These are phyloP conservation scores for Sebastolobus altivelis DNA, from an alignment of 2,797 vertebrate species.

Conservation along the genomic window DNA sequence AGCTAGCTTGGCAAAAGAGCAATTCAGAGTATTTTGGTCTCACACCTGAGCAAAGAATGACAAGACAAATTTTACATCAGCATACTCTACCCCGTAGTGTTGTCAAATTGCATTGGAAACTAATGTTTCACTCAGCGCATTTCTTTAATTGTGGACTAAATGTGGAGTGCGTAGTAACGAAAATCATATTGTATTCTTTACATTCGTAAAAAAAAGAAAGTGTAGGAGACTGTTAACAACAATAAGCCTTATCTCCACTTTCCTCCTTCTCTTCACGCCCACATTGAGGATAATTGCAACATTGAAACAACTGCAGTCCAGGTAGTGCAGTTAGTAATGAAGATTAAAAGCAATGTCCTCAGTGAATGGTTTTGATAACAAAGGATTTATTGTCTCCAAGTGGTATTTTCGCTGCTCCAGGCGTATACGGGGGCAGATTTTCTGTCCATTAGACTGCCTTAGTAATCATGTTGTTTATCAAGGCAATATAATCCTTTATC, in stretches of 20 bases:
- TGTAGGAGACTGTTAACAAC: background rate
- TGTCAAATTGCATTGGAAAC: background rate
- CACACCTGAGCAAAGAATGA: conserved; percentile 18
- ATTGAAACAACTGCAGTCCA: background rate
- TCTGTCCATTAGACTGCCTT: conserved; percentile 56
- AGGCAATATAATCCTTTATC: conserved; percentile 62
- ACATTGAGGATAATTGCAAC: conserved; percentile 11
- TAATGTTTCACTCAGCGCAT: conserved; percentile 21
- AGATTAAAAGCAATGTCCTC: conserved; percentile 22
- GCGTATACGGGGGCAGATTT: conserved; percentile 42
- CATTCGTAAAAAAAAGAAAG: background rate
- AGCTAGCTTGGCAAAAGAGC: conserved; percentile 47
- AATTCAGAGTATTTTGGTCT: conserved; percentile 35
- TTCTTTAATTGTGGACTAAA: conserved; percentile 2
- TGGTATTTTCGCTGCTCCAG: conserved; percentile 17
- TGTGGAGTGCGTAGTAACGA: background rate
- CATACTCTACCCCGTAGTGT: background rate
- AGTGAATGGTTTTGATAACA: conserved; percentile 37
- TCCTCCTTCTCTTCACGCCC: background rate
- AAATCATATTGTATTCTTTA: conserved; percentile 12
- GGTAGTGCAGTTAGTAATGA: background rate
- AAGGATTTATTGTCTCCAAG: conserved; percentile 51
- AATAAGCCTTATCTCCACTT: conserved; percentile 6
- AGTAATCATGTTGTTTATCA: conserved; percentile 62
- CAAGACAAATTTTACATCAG: conserved; percentile 6